Evolutionary conservation across 2,113 vertebrate genomes (phyloP).

Genomic region (Rissa tridactyla): DNA sequence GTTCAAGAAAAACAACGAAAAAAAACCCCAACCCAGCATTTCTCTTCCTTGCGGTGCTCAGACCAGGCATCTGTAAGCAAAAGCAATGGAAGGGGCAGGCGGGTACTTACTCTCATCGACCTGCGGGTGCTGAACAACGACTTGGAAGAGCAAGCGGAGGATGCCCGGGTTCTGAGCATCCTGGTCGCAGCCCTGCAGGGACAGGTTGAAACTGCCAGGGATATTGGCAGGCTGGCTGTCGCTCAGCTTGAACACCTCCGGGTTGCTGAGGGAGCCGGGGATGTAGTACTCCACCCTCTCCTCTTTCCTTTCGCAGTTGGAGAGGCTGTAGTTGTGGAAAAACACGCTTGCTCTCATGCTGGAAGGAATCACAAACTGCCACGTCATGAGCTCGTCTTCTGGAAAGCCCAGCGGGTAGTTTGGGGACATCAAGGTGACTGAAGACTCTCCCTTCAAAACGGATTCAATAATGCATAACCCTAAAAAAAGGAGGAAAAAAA

Average conservation of each 20-base stretch:
- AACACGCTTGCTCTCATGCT: constrained; percentile 82
- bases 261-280: constrained; percentile 46
- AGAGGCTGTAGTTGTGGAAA: constrained; percentile 74
- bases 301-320: constrained; percentile 79
- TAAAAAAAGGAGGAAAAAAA: neutral
- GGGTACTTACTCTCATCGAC: constrained; percentile 72
- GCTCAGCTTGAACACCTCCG: constrained; percentile 57
- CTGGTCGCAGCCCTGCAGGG: constrained; percentile 85
- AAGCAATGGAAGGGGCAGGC: neutral
- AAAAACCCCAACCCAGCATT: neutral
- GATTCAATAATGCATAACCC: constrained; percentile 82
- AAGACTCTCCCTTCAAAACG: constrained; percentile 75
- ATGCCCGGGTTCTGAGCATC: constrained; percentile 66
- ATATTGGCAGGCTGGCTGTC: constrained; percentile 81
- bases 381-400: constrained; percentile 78
- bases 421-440: constrained; percentile 79
- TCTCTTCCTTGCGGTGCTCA: neutral
- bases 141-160: constrained; percentile 78
- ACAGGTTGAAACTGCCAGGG: constrained; percentile 84
- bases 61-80: neutral
- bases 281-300: constrained; percentile 79
- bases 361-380: constrained; percentile 83
- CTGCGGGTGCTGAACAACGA: constrained; percentile 72
- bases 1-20: neutral
- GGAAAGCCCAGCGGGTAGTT: constrained; percentile 82